Conservation (phyloP, 2,113 vertebrate species). For the Mandrillus leucophaeus region DNA sequence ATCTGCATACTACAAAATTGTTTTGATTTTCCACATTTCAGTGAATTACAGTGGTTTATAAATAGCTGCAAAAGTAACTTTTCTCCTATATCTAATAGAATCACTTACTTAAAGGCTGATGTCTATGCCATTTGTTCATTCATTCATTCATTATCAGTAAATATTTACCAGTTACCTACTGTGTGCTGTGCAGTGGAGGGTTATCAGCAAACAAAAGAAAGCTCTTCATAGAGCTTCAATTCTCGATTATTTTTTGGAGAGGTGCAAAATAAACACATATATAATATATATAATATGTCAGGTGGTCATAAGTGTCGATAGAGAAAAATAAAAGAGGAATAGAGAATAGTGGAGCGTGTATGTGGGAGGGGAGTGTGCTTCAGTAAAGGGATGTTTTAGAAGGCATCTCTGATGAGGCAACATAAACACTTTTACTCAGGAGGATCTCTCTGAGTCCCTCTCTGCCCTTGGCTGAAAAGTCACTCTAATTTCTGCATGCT, state of each 20-base stretch:
- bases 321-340: neutral
- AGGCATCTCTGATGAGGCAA: neutral
- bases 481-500: neutral
- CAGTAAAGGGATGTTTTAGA: accelerated
- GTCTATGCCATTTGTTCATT: neutral
- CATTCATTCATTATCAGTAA: neutral
- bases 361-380: accelerated
- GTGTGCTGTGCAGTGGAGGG: too few species aligned
- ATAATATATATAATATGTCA: neutral
- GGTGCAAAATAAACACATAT: neutral
- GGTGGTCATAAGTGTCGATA: neutral
- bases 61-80: neutral
- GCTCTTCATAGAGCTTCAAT: neutral
- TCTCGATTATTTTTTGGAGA: neutral
- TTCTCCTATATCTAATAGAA: neutral
- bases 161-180: neutral
- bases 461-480: neutral
- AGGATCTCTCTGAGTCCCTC: accelerated
- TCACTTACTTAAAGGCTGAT: neutral
- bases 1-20: neutral
- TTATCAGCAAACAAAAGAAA: neutral
- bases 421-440: neutral
- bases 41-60: neutral
- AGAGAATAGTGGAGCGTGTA: accelerated
- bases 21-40: neutral